Evolutionary conservation across 2,113 vertebrate genomes (phyloP), one percentile per base, ranked within the genome.

Genomic region (Istiophorus platypterus): DNA sequence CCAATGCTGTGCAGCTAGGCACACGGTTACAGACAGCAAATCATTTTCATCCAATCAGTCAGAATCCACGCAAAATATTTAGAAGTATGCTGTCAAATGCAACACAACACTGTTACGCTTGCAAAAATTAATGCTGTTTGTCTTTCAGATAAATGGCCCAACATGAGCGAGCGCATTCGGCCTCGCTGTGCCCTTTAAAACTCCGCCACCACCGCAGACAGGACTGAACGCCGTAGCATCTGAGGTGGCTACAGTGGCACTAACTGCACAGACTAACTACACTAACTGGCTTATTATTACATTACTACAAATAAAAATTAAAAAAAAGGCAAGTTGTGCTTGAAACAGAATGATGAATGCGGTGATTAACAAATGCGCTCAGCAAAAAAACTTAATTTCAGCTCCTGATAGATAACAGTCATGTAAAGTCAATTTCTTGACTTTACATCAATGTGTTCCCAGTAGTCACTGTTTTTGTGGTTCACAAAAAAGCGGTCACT

Each of bases 401-500:
- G 57, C 49, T 15, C 18, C 4, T 72, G 26, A 24, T 7, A 12
- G 34, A 24, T 22, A 67, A 39, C n/a, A 63, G 58, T 78, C 57
- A 31, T 58, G 31, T 76, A 27, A 56, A 76, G 84, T 78, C 73
- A 78, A 57, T 85, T 61, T 24, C 51, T 41, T 61, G 17, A 20
- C n/a, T n/a, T n/a, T n/a, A n/a, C n/a, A n/a, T n/a, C n/a, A 83
- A 49, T 51, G 24, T 49, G n/a, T 22, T 47, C 37, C 47, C 57
- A 2, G n/a, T 15, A 15, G 51, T 72, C 47, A 52, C 27, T 73
- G n/a, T 64, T 82, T 59, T 31, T 58, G n/a, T 31, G n/a, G 10
- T 57, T 51, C 29, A 65, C 54, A 81, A 69, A 61, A 80, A 41
- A 67, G 69, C 68, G 75, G 59, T 86, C 58, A 45, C 47, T 89